Evolutionary conservation across 2,888 invertebrate genomes (phyloP).

Genomic region (Blastobasis adustella): DNA sequence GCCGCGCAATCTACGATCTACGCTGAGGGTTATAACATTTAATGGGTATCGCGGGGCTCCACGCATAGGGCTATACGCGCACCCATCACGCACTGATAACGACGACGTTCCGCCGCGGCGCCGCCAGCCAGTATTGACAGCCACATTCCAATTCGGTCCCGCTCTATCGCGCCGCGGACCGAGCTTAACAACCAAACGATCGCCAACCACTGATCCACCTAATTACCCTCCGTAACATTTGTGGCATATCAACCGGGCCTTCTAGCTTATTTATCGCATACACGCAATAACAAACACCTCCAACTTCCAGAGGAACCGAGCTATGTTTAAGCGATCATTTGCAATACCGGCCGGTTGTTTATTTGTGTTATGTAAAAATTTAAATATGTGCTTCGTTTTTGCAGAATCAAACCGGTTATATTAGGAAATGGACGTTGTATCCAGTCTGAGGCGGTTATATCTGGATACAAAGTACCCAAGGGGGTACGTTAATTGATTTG

Average conservation of each 20-base stretch:
- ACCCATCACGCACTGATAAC: conserved; percentile 21
- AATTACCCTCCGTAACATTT: too few species aligned
- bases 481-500: conserved; percentile 73
- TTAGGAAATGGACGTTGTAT: conserved; percentile 86
- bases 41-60: conserved; percentile 1
- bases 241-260: too few species aligned
- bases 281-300: too few species aligned
- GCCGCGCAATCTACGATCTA: background rate
- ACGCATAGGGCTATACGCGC: conserved; percentile 2
- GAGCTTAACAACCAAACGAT: too few species aligned
- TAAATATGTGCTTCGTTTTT: conserved; percentile 17
- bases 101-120: conserved; percentile 4
- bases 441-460: conserved; percentile 82
- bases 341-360: conserved; percentile 1
- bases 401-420: conserved; percentile 87
- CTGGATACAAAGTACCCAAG: conserved; percentile 86
- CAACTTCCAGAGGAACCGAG: conserved; percentile 1
- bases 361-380: background rate
- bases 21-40: conserved; percentile 8
- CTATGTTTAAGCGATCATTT: conserved; percentile 4
- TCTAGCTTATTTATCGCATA: too few species aligned
- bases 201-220: too few species aligned
- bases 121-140: too few species aligned
- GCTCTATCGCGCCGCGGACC: too few species aligned
- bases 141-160: too few species aligned